A percentile compares a stretch with the other conserved stretches of the same genome.
Conservation (phyloP, 1,140 invertebrate genomes). For the Sitodiplosis mosellana region DNA sequence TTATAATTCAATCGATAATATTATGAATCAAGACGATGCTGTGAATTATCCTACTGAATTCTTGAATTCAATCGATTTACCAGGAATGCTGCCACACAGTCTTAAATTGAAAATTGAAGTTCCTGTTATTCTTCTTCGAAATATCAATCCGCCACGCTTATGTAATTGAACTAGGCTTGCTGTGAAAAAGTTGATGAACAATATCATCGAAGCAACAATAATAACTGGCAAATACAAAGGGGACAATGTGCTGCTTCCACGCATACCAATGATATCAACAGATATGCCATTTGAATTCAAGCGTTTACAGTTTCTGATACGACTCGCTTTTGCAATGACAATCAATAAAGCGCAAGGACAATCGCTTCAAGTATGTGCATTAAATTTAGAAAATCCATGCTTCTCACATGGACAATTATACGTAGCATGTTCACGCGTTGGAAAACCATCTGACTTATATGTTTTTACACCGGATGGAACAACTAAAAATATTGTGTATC, state of each 20-base stretch:
- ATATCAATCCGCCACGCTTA: constrained; percentile 17
- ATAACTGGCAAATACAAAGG: constrained; percentile 15
- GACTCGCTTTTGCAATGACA: constrained; percentile 29
- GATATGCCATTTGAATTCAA: constrained; percentile 5
- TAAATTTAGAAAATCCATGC: no score
- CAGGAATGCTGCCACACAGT: constrained; percentile 12
- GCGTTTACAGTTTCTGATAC: constrained; percentile 13
- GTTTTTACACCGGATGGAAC: no score
- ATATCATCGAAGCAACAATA: constrained; percentile 18
- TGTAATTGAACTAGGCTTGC: constrained; percentile 21
- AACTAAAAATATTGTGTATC: no score
- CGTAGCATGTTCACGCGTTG: no score
- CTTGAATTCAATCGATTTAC: constrained; percentile 10
- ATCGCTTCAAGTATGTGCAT: constrained; percentile 7
- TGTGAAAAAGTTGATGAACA: constrained; percentile 10
- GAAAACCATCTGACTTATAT: no score
- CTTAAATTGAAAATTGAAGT: constrained; percentile 10
- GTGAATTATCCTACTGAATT: constrained; percentile 12
- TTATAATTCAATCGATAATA: constrained; percentile 14
- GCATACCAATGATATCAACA: constrained; percentile 18
- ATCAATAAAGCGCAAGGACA: constrained; percentile 38
- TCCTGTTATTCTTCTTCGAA: constrained; percentile 25
- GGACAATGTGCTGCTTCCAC: constrained; percentile 17
- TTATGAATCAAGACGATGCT: constrained; percentile 9
- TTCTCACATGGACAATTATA: no score